Evolutionary conservation across 2,113 vertebrate genomes (phyloP).

Genomic region (Bostrychus sinensis): DNA sequence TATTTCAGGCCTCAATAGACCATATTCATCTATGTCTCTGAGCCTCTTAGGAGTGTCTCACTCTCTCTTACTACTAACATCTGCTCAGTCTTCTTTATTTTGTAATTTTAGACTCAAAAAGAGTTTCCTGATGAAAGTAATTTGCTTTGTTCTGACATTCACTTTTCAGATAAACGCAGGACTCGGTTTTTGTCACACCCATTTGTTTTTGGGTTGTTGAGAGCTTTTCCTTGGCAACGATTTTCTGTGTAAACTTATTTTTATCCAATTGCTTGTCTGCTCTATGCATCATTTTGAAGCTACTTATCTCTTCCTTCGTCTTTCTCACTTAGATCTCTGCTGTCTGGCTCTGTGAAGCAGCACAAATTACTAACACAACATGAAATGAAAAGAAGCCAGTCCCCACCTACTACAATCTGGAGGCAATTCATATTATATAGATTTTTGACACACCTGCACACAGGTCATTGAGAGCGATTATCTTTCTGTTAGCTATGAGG

Average conservation of each 20-base stretch:
- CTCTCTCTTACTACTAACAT: conserved; percentile 37
- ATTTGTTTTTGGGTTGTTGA: conserved; percentile 12
- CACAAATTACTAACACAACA: conserved; percentile 46
- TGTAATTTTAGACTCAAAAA: conserved; percentile 1
- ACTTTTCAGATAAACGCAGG: conserved; percentile 2
- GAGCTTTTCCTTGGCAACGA: conserved; percentile 12
- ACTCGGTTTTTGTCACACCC: conserved; percentile 33
- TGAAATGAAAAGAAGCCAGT: conserved; percentile 28
- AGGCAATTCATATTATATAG: conserved; percentile 16
- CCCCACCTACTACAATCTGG: conserved; percentile 27
- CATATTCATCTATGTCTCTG: conserved; percentile 57
- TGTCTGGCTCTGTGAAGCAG: conserved; percentile 41
- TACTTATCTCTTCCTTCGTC: conserved; percentile 17
- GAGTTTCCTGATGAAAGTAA: conserved; percentile 4
- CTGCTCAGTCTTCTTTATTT: conserved; percentile 26
- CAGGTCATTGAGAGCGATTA: conserved; percentile 53
- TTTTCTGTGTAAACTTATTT: not conserved
- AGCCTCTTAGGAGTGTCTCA: conserved; percentile 19
- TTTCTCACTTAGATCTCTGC: conserved; percentile 26
- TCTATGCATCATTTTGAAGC: conserved; percentile 29
- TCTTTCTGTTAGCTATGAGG: conserved; percentile 42
- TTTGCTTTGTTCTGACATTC: conserved; percentile 1
- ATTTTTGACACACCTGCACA: conserved; percentile 17
- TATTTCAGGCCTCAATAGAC: conserved; percentile 70
- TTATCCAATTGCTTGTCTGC: conserved; percentile 27